These are phyloP conservation scores for Leucozona laternaria DNA, from an alignment of 2,888 invertebrate species.

Conservation along the genomic window DNA sequence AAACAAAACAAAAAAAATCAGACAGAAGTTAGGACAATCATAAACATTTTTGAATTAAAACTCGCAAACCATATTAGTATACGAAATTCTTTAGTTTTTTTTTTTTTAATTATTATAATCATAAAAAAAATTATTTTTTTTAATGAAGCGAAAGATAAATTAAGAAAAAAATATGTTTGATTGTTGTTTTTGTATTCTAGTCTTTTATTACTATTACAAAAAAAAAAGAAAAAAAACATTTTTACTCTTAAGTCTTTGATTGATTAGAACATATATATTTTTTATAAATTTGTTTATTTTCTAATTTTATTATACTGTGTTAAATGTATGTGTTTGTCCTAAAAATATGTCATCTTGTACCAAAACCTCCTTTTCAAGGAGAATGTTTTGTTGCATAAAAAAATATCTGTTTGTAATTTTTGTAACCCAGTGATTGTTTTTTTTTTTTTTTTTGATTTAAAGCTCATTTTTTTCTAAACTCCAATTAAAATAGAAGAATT, in stretches of 20 bases:
- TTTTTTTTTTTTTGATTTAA: background rate
- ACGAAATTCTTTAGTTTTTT: slow-evolving; percentile 33
- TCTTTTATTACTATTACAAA: slow-evolving; percentile 13
- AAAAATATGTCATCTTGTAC: slow-evolving; percentile 40
- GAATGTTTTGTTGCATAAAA: slow-evolving; percentile 13
- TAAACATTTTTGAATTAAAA: slow-evolving; percentile 40
- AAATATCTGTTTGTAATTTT: background rate
- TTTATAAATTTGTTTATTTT: slow-evolving; percentile 24
- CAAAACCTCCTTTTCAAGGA: background rate
- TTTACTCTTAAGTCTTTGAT: slow-evolving; percentile 33
- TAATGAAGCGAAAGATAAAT: background rate
- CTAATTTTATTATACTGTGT: slow-evolving; percentile 35
- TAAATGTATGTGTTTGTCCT: slow-evolving; percentile 70
- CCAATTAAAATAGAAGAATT: background rate
- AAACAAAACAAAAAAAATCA: background rate
- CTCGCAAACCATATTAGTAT: slow-evolving; percentile 41
- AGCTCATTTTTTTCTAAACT: background rate
- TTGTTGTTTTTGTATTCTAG: slow-evolving; percentile 73
- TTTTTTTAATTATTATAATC: background rate
- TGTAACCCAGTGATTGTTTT: slow-evolving; percentile 34
- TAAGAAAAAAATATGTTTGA: slow-evolving; percentile 15
- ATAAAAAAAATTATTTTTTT: background rate
- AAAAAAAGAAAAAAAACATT: background rate
- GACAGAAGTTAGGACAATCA: slow-evolving; percentile 50
- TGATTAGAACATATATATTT: slow-evolving; percentile 24